phyloP scores from a whole-genome alignment of 2,113 vertebrate genomes.

The Atherinomorus stipes region DNA sequence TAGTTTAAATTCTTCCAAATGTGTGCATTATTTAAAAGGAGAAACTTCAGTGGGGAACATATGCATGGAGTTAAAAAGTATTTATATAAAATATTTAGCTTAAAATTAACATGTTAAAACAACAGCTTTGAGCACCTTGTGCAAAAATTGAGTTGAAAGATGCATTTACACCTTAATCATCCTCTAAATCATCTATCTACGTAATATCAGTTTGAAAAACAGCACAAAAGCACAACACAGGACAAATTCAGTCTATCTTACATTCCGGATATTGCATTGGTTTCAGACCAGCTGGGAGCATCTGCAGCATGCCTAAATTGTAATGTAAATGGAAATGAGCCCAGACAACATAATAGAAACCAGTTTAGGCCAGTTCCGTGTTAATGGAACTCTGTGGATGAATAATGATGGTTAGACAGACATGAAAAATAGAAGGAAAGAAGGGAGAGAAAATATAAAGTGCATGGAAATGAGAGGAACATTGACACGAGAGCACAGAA shows the following conservation, averaged over 20 bases:
- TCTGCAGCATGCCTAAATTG: conserved; percentile 56
- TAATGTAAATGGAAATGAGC: conserved; percentile 78
- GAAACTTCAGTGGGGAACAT: not conserved
- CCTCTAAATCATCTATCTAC: conserved; percentile 26
- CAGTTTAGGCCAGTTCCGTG: conserved; percentile 60
- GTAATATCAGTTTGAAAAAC: conserved; percentile 3
- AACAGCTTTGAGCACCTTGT: not conserved
- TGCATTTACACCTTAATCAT: not conserved
- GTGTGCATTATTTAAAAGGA: not conserved
- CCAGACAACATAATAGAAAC: conserved; percentile 68
- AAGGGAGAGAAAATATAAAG: conserved; percentile 25
- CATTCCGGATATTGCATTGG: conserved; percentile 49
- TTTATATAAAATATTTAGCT: not conserved
- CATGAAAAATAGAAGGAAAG: conserved; percentile 20
- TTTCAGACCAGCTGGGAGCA: conserved; percentile 52
- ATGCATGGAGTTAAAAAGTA: not conserved
- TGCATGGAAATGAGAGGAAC: conserved; percentile 9
- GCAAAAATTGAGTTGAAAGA: conserved; percentile 10
- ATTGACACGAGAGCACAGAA: conserved; percentile 14
- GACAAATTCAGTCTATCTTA: conserved; percentile 33
- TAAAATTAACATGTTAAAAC: not conserved
- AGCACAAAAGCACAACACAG: conserved; percentile 34
- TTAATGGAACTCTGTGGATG: conserved; percentile 64
- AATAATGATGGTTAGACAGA: conserved; percentile 53
- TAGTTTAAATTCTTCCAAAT: not conserved